Evolutionary conservation across 2,113 vertebrate species (phyloP), one percentile per base, ranked within the genome.

Genomic region (Atlantisia rogersi): DNA sequence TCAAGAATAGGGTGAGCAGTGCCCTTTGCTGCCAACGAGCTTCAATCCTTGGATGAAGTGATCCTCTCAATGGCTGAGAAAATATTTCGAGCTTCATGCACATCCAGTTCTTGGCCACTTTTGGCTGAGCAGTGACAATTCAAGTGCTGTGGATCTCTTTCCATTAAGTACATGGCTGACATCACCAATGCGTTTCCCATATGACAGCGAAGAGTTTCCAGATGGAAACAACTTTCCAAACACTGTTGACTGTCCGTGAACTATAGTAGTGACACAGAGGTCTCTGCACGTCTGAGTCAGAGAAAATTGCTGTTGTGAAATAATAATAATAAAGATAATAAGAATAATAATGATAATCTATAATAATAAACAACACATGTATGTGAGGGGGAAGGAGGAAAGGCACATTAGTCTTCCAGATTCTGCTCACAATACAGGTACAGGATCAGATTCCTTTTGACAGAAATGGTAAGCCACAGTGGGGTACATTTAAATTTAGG

Each of bases 151-250:
- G 82, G 68, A 80, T 75, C 59, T 91, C 70, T 92, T 90, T 86
- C 87, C 87, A 74, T 65, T 77, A 91, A 82, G 37, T 53, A 73
- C 55, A 93, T 73, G 78, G 76, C 71, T 95, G 95, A 95, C 55
- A 74, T 82, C 79, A 92, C 52, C 82, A 92, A 67, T 64, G 73
- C 18, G 0, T 96, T 93, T 95, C 88, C 87, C 95, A 96, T 95
- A 95, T 91, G 93, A 93, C 71, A 96, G 91, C 58, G 89, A 91
- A 91, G 91, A 89, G 73, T 89, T 93, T 96, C 91, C 93, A 95
- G 91, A 96, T 96, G 95, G 91, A 79, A 91, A 93, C 63, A 83
- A 86, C 88, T 86, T 95, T 89, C 71, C 59, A 80, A 82, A 83
- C 2, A 11, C 91, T 48, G 73, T 79, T 86, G 84, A 93, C 53